These are phyloP conservation scores for Nycticorax nycticorax DNA, from an alignment of 2,113 vertebrate genomes.

Conservation along the genomic window DNA sequence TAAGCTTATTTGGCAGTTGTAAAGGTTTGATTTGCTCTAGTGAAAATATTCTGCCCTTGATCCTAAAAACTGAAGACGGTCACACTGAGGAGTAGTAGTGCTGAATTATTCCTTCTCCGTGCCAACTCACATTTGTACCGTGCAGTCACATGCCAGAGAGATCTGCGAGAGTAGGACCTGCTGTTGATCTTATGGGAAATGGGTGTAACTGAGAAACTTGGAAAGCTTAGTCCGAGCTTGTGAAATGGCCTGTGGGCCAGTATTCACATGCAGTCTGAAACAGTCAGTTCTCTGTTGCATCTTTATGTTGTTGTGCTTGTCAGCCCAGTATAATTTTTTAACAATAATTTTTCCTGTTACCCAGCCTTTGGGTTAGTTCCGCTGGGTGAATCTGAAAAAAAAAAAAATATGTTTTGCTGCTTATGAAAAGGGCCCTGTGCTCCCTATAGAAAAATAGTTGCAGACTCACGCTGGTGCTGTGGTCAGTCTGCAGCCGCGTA, in stretches of 20 bases:
- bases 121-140: neutral
- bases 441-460: neutral
- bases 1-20: neutral
- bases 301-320: neutral
- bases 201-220: neutral
- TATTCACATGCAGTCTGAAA: fast-evolving
- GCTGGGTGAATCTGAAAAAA: neutral
- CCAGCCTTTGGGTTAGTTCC: neutral
- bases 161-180: neutral
- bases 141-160: neutral
- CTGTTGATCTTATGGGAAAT: neutral
- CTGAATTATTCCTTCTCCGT: neutral
- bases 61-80: neutral
- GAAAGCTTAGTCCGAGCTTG: neutral
- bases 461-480: neutral
- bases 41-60: neutral
- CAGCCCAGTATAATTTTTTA: neutral
- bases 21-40: neutral
- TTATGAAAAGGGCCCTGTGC: neutral
- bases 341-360: neutral
- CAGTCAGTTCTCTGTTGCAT: neutral
- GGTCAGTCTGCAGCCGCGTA: neutral
- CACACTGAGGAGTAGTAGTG: neutral
- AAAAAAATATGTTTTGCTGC: neutral
- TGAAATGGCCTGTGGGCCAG: neutral